phyloP scores from a whole-genome alignment of 2,113 vertebrate genomes.

The Tetrao urogallus region DNA sequence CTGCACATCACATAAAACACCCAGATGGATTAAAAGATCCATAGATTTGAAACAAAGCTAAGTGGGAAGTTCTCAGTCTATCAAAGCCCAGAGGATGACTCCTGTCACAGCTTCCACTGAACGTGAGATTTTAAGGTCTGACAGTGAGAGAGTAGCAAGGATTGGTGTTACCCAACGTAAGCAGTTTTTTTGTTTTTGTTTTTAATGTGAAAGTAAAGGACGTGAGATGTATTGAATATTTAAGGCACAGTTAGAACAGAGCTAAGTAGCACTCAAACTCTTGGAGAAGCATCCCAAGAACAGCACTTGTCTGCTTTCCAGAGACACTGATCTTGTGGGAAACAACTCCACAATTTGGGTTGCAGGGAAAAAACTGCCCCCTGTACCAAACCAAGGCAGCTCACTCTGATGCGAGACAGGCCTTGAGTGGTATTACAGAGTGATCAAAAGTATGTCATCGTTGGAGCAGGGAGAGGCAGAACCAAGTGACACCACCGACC shows the following conservation, averaged over 20 bases:
- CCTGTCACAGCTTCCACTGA: neutral
- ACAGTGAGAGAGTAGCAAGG: neutral
- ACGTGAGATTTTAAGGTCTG: neutral
- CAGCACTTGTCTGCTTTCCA: too few species aligned
- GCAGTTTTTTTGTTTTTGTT: neutral
- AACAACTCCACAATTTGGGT: neutral
- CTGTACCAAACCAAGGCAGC: neutral
- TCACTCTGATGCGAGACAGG: neutral
- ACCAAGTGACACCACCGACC: neutral
- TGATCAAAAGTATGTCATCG: neutral
- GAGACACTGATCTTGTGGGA: too few species aligned
- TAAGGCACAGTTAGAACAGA: rapidly evolving
- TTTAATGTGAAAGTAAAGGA: neutral
- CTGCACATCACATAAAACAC: neutral
- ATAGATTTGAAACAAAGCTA: neutral
- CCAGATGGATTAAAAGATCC: neutral
- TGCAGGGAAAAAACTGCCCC: neutral
- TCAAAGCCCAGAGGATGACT: neutral
- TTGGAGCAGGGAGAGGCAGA: rapidly evolving
- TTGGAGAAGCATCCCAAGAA: too few species aligned
- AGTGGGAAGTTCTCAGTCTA: neutral
- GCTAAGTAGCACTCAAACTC: rapidly evolving
- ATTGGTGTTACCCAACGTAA: rapidly evolving
- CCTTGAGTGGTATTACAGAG: neutral
- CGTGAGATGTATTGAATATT: neutral